phyloP scores from a whole-genome alignment of 2,888 invertebrate genomes.

The Athripsodes cinereus region DNA sequence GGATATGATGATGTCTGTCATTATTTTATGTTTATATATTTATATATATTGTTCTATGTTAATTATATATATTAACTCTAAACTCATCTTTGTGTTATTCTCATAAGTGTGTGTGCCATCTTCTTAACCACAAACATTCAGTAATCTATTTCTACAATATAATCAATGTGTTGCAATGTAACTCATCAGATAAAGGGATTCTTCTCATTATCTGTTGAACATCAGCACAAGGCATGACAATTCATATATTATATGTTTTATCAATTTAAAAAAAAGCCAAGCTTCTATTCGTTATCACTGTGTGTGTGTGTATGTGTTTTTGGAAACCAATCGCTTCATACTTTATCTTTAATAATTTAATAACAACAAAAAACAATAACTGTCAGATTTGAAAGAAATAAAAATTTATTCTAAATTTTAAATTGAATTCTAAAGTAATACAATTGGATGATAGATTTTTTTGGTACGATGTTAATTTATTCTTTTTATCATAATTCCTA shows the following conservation, averaged over 20 bases:
- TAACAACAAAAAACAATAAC: too few relatives aligned
- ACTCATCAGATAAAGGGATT: background rate
- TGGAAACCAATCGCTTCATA: background rate
- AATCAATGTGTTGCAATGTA: background rate
- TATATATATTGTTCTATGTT: slow-evolving; percentile 6
- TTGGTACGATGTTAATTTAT: slow-evolving; percentile 37
- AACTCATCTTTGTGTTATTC: slow-evolving; percentile 16
- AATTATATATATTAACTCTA: slow-evolving; percentile 10
- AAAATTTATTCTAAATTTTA: too few relatives aligned
- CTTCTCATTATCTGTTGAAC: background rate
- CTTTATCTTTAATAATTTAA: too few relatives aligned
- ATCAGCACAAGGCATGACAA: slow-evolving; percentile 24
- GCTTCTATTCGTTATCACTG: background rate
- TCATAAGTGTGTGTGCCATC: slow-evolving; percentile 24
- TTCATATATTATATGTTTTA: background rate
- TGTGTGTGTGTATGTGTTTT: background rate
- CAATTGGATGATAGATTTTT: slow-evolving; percentile 30
- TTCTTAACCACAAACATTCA: slow-evolving; percentile 12
- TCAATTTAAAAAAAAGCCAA: background rate
- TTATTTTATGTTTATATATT: slow-evolving; percentile 26
- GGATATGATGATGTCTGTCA: slow-evolving; percentile 27
- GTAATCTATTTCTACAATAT: slow-evolving; percentile 2
- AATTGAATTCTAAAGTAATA: too few relatives aligned
- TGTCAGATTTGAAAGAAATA: too few relatives aligned
- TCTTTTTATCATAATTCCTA: slow-evolving; percentile 66